Conservation (phyloP, 2,113 vertebrate genomes). For the Bujurquina vittata region DNA sequence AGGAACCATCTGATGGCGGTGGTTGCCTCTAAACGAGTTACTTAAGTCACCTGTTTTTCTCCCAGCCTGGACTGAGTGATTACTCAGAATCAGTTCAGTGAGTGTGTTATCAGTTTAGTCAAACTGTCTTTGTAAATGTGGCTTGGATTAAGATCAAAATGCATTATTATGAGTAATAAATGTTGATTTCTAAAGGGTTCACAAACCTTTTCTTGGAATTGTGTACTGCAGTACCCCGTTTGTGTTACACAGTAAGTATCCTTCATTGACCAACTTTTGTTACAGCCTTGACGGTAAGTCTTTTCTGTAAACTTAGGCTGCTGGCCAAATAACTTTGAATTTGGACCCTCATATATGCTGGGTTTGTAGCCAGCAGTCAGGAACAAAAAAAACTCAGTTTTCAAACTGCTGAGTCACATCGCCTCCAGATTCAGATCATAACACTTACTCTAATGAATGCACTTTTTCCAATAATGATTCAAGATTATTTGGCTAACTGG, state of each 20-base stretch:
- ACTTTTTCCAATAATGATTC: conserved; percentile 2
- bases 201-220: not conserved
- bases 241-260: conserved; percentile 75
- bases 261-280: conserved; percentile 58
- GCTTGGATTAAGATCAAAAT: conserved; percentile 2
- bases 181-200: not conserved
- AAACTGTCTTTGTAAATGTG: not conserved
- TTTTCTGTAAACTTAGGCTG: not conserved
- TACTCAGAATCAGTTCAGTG: not conserved
- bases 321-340: conserved; percentile 3
- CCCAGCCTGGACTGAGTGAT: not conserved
- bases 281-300: conserved; percentile 77
- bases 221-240: conserved; percentile 44
- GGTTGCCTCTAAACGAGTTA: not conserved
- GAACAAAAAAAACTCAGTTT: not conserved
- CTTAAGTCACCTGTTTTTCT: not conserved
- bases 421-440: not conserved
- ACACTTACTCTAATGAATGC: not conserved
- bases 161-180: not conserved
- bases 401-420: not conserved
- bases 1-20: not conserved
- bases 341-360: not conserved
- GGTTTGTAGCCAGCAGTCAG: not conserved
- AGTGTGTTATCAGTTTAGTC: not conserved
- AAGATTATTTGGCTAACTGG: conserved; percentile 6